Evolutionary conservation across 30 jellyfish, hydroid and myxozoan genomes (phyloP), one percentile per base, ranked within the genome.

Genomic region (Hydra vulgaris): DNA sequence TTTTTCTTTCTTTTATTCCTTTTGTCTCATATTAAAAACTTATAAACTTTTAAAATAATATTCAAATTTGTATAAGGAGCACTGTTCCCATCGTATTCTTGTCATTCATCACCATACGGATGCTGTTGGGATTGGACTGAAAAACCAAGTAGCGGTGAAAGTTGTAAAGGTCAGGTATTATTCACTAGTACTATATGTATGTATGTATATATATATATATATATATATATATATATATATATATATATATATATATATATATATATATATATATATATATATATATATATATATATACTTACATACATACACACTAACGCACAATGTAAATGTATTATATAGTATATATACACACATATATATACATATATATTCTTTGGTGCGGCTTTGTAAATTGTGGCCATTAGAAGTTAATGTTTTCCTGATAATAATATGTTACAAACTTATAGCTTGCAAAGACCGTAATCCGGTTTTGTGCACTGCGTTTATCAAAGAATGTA

Each of bases 91-190:
- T 23, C 75, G 8, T n/a, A 68, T 68, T 20, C 75, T 68, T 68
- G 75, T 16, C 75, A 68, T 15, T 68, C 75, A 4, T 68, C 75
- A 16, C 75, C 75, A 8, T 68, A n/a, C 27, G 75, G 75, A n/a
- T 68, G 75, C 15, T 68, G 75, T 68, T 68, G 75, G 75, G 75
- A 68, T 68, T 68, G 75, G 75, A 68, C 75, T 3, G 26, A 68
- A 1, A 68, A 23, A 68, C 75, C 75, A 3, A 68, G 16, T n/a
- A 68, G 26, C 25, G 75, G 75, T 7, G 12, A 20, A 15, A 68
- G 16, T 8, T 68, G 75, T 16, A 68, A 68, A 68, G 75, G 75
- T 68, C 17, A 56, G 17, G 71, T 15, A 56, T 56, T 56, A 15
- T 17, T n/a, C 17, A 56, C 17, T 56, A 56, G n/a, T 56, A 56